A percentile compares a stretch with the other conserved stretches of the same genome.
Evolutionary conservation across 2,888 invertebrate species (phyloP).

Genomic region (Xestia ashworthii): DNA sequence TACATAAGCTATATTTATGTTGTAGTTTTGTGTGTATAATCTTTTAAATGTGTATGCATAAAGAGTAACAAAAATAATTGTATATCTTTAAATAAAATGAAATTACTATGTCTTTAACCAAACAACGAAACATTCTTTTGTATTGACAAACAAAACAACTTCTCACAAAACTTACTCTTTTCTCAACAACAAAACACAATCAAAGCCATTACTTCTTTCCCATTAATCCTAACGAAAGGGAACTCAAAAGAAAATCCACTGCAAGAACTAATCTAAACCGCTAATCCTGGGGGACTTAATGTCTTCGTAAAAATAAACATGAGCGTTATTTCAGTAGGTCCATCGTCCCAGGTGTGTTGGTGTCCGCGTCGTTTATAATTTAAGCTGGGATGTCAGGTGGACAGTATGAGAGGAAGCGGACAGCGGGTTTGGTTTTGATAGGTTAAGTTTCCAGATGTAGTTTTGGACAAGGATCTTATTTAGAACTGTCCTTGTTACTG

Average conservation of each 20-base stretch:
- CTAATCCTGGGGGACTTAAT: slow-evolving; percentile 61
- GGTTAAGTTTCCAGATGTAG: slow-evolving; percentile 29
- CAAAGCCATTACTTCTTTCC: background rate
- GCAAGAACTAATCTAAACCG: slow-evolving; percentile 50
- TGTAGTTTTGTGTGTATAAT: no score
- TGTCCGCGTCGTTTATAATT: slow-evolving; percentile 84
- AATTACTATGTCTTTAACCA: background rate
- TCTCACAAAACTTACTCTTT: background rate
- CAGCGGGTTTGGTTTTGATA: slow-evolving; percentile 4
- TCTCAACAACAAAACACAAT: slow-evolving; percentile 14
- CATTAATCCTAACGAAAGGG: slow-evolving; percentile 11
- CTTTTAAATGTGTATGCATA: no score
- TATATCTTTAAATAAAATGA: background rate
- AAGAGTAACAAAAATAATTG: no score
- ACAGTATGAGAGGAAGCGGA: slow-evolving; percentile 65
- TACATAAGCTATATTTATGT: no score
- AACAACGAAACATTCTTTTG: background rate
- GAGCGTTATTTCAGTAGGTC: slow-evolving; percentile 73
- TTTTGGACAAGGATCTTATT: background rate
- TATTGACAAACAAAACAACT: background rate
- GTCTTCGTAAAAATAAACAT: slow-evolving; percentile 75
- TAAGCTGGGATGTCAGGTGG: slow-evolving; percentile 72
- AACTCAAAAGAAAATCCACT: slow-evolving; percentile 32
- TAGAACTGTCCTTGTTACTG: background rate
- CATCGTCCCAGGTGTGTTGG: slow-evolving; percentile 79